These are phyloP conservation scores for Crioceris asparagi DNA, from an alignment of 2,888 invertebrate genomes.

Conservation along the genomic window DNA sequence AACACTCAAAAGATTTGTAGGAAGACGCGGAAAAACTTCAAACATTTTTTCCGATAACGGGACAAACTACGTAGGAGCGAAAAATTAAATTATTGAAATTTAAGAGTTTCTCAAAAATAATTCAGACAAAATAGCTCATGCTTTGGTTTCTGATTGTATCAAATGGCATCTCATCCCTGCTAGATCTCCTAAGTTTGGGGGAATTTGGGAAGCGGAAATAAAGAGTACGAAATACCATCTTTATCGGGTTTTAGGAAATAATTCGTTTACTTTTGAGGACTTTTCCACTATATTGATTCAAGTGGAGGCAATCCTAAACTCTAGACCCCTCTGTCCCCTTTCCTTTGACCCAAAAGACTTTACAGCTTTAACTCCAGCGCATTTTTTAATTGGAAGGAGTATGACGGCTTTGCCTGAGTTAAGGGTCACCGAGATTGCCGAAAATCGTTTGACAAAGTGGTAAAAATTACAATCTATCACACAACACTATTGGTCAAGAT, in stretches of 20 bases:
- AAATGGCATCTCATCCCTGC: constrained; percentile 22
- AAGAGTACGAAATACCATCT: constrained; percentile 12
- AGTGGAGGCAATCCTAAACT: constrained; percentile 18
- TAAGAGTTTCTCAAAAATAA: not conserved
- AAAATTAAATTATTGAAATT: not conserved
- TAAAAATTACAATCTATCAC: constrained; percentile 8
- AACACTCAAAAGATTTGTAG: constrained; percentile 1
- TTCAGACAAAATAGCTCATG: not conserved
- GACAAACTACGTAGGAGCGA: not conserved
- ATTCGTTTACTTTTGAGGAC: constrained; percentile 14
- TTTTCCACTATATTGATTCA: constrained; percentile 12
- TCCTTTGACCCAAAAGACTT: constrained; percentile 11
- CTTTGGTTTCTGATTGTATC: constrained; percentile 10
- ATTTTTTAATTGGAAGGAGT: constrained; percentile 13
- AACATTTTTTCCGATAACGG: constrained; percentile 5
- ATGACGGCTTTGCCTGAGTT: constrained; percentile 15
- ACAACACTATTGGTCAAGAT: constrained; percentile 15
- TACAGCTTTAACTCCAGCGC: constrained; percentile 15
- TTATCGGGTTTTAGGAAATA: constrained; percentile 7
- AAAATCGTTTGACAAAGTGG: constrained; percentile 8
- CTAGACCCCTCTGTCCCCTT: constrained; percentile 13
- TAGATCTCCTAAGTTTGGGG: constrained; percentile 17
- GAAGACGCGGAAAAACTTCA: constrained; percentile 2
- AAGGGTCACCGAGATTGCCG: constrained; percentile 4
- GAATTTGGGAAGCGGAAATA: constrained; percentile 17